Conservation (phyloP, 1,140 invertebrate species). For the Ylistrum balloti region DNA sequence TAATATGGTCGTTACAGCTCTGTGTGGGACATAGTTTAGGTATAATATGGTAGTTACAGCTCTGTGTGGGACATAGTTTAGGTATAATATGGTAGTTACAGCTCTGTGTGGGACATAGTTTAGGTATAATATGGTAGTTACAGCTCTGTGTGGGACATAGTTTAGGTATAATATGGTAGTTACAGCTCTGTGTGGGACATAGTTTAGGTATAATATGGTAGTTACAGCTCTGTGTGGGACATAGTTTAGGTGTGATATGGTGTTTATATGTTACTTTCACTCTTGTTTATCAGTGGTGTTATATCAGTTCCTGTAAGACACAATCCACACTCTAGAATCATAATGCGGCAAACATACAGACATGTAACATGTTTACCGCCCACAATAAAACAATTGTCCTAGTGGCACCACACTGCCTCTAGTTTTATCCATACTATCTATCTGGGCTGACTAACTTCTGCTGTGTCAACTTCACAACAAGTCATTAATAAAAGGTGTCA, state of each 20-base stretch:
- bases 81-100: no score
- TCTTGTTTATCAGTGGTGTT: background rate
- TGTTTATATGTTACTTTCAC: background rate
- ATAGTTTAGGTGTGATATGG: background rate
- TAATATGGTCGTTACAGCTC: no score
- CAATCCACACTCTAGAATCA: background rate
- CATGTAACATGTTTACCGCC: background rate
- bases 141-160: no score
- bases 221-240: background rate
- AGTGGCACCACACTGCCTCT: background rate
- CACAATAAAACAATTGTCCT: conserved; percentile 34
- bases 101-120: no score
- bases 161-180: no score
- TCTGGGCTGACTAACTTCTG: background rate
- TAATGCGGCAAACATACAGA: background rate
- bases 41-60: no score
- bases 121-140: no score
- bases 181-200: no score
- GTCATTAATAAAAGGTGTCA: background rate
- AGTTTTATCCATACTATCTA: no score
- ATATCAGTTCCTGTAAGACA: conserved; percentile 18
- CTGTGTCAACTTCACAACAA: background rate
- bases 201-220: background rate
- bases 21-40: no score
- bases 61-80: no score